These are phyloP conservation scores for Gymnoscopelus microlampas DNA, from an alignment of 2,797 vertebrate genomes.

Conservation along the genomic window DNA sequence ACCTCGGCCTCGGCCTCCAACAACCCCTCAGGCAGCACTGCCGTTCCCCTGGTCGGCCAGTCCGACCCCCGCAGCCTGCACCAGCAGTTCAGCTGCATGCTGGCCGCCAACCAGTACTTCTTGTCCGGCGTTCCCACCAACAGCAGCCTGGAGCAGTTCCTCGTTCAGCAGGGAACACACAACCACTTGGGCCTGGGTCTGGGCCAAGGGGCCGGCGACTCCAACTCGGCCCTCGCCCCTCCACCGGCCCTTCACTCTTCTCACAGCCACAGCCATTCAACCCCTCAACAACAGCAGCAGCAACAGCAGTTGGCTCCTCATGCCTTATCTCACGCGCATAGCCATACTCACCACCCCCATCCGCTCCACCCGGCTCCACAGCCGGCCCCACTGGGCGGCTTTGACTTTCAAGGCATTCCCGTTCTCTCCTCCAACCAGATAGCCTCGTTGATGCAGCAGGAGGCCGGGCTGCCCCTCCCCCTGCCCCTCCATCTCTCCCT, in stretches of 20 bases:
- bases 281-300: constrained; percentile 80
- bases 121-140: constrained; percentile 84
- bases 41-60: constrained; percentile 81
- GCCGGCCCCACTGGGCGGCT: constrained; percentile 79
- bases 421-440: constrained; percentile 86
- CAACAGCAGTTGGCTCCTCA: constrained; percentile 83
- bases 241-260: constrained; percentile 84
- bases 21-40: constrained; percentile 80
- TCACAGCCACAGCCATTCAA: constrained; percentile 75
- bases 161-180: constrained; percentile 84
- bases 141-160: constrained; percentile 86
- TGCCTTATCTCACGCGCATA: constrained; percentile 83
- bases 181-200: constrained; percentile 83
- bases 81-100: constrained; percentile 89
- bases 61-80: constrained; percentile 85
- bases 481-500: constrained; percentile 84
- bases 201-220: constrained; percentile 73
- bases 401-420: constrained; percentile 87
- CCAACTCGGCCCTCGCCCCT: constrained; percentile 79
- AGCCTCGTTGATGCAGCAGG: constrained; percentile 85
- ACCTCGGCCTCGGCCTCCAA: constrained; percentile 76
- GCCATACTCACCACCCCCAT: constrained; percentile 83
- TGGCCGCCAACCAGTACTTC: constrained; percentile 87
- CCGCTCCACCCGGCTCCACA: constrained; percentile 84
- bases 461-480: constrained; percentile 83